Conservation (phyloP, 2,888 invertebrate genomes). For the Tenthredo amoena region DNA sequence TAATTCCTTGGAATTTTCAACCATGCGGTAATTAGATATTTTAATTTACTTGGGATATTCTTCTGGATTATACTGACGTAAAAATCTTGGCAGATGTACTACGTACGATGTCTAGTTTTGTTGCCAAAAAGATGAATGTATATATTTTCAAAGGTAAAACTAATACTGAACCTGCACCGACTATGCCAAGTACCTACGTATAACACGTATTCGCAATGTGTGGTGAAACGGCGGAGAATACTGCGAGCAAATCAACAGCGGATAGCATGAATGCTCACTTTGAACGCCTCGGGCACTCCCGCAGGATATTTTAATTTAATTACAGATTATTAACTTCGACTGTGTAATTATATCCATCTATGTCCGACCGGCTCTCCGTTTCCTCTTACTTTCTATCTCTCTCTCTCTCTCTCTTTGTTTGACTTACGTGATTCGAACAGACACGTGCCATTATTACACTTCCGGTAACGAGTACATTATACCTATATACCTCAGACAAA, state of each 20-base stretch:
- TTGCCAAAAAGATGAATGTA: not conserved
- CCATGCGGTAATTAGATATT: not conserved
- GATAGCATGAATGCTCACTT: slow-evolving; percentile 44
- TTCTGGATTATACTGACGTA: not conserved
- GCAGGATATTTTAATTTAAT: slow-evolving; percentile 64
- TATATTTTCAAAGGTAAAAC: slow-evolving; percentile 12
- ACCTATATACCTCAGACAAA: not conserved
- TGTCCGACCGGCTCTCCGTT: slow-evolving; percentile 53
- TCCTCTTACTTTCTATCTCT: not conserved
- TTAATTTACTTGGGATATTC: not conserved
- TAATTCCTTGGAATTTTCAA: not conserved
- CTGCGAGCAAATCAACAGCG: slow-evolving; percentile 36
- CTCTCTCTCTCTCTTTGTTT: slow-evolving; percentile 28
- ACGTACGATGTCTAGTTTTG: not conserved
- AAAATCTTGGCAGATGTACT: not conserved
- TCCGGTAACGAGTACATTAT: slow-evolving; percentile 14
- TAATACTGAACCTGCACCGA: slow-evolving; percentile 18
- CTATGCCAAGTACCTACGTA: not conserved
- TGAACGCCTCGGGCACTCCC: slow-evolving; percentile 55
- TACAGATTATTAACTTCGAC: slow-evolving; percentile 64
- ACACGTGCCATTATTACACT: slow-evolving; percentile 46
- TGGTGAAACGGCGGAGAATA: not conserved
- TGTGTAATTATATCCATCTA: slow-evolving; percentile 64
- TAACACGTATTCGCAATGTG: slow-evolving; percentile 22
- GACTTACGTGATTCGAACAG: slow-evolving; percentile 23